These are phyloP conservation scores for Bambusicola thoracicus DNA, from an alignment of 2,113 vertebrate species.

Conservation along the genomic window DNA sequence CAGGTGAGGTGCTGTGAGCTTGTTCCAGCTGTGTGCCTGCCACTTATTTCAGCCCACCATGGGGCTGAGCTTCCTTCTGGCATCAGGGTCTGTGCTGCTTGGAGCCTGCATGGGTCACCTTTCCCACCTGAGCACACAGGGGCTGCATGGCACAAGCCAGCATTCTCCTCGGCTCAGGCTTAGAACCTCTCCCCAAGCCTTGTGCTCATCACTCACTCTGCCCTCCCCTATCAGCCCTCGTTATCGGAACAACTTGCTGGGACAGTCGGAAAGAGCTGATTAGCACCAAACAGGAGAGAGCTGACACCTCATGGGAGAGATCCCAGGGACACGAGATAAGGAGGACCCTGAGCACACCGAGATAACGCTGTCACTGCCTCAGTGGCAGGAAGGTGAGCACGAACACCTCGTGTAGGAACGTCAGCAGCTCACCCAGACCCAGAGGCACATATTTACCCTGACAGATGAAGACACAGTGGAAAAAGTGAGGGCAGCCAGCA, in stretches of 20 bases:
- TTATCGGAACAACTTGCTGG: background rate
- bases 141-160: background rate
- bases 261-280: background rate
- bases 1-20: background rate
- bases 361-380: background rate
- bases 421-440: rapidly evolving
- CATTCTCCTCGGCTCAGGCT: background rate
- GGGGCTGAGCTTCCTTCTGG: background rate
- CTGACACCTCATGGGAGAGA: background rate
- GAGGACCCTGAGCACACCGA: background rate
- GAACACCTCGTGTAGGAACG: rapidly evolving
- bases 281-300: background rate
- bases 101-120: background rate
- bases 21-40: rapidly evolving
- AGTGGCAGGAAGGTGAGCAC: background rate
- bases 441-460: background rate
- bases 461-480: background rate
- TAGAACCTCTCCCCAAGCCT: background rate
- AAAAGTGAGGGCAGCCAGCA: background rate
- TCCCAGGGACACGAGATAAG: background rate
- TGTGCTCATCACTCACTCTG: background rate
- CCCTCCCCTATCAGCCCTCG: background rate
- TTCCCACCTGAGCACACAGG: background rate
- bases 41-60: background rate
- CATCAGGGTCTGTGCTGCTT: background rate